Base-by-base conservation (phyloP, 2,113 vertebrate genomes). In the Takifugu flavidus region DNA sequence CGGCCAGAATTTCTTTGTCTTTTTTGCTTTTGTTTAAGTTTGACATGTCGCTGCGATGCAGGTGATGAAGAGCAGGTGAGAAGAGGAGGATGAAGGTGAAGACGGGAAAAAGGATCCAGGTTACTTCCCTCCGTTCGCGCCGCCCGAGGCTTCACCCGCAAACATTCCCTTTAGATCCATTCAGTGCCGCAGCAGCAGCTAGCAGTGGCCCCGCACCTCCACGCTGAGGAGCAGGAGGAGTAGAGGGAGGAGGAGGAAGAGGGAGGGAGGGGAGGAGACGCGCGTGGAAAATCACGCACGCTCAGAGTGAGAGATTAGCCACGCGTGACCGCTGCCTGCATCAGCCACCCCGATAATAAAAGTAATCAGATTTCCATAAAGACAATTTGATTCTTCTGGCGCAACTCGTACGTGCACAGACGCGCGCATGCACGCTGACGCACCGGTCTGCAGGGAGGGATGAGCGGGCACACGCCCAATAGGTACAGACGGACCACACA, bases 1-100 rank as follows among this genome's bases (percentile, higher is more conserved):
- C 95, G 7, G 93, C 94, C 56, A 96, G 93, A 78, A 96, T 96
- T 79, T 96, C 95, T 94, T 96, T 96, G 93, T 96, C 95, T 91
- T 96, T 96, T 83, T 95, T 96, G 92, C 91, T 94, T 85, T 91
- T 91, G 90, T 87, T 93, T 6, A 92, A 92, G 71, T 93, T 92
- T 82, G 93, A 95, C 95, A 96, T 96, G 85, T 87, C 75, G 80
- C 54, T 75, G 39, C 54, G 5, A 54, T n/a, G 65, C 28, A 70
- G 77, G 62, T 66, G 77, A 72, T 10, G 26, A 13, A 13, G 26
- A 13, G 62, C 65, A 76, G 75, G 70, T 67, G 31, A 28, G 34
- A 62, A n/a, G 5, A 31, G 43, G 2, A 45, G 5, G 12, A 25
- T 28, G 1, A 13, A 42, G 11, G 55, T 49, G 5, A 45, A 55